phyloP scores from a whole-genome alignment of 2,797 vertebrate genomes.

The Microctenopoma steveboyesi region DNA sequence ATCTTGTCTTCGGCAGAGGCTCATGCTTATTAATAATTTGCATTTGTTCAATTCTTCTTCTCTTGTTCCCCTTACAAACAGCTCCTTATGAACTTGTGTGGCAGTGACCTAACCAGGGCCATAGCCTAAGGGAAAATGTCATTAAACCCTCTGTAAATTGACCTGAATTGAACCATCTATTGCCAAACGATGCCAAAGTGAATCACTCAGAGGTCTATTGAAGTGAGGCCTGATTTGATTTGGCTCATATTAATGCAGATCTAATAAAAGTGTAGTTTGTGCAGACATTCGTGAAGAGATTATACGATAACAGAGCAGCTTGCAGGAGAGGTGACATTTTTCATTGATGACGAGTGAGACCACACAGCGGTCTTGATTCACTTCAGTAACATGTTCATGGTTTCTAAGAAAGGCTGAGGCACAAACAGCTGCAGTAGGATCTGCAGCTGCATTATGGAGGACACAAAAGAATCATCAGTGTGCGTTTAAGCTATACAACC shows the following conservation, averaged over 20 bases:
- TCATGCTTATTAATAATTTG: neutral
- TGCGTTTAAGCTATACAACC: neutral
- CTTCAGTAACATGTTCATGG: no score
- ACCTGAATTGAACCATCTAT: conserved; percentile 24
- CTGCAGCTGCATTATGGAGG: neutral
- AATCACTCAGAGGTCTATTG: neutral
- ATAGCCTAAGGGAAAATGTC: conserved; percentile 6
- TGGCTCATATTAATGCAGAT: neutral
- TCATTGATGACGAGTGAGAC: neutral
- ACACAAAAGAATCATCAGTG: neutral
- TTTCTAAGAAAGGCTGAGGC: neutral
- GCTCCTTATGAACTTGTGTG: neutral
- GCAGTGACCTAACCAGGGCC: neutral
- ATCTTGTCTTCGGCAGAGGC: neutral
- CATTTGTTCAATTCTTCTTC: neutral
- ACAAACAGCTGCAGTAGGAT: neutral
- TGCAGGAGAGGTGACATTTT: neutral
- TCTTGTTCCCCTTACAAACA: neutral
- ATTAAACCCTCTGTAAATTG: conserved; percentile 29
- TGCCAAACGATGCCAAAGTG: conserved; percentile 7
- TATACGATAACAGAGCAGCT: neutral
- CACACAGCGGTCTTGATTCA: no score
- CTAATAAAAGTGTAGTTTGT: neutral
- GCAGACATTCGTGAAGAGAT: neutral
- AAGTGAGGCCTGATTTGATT: conserved; percentile 16